phyloP scores from a whole-genome alignment of 1,140 invertebrate species.

The Neodiprion fabricii region DNA sequence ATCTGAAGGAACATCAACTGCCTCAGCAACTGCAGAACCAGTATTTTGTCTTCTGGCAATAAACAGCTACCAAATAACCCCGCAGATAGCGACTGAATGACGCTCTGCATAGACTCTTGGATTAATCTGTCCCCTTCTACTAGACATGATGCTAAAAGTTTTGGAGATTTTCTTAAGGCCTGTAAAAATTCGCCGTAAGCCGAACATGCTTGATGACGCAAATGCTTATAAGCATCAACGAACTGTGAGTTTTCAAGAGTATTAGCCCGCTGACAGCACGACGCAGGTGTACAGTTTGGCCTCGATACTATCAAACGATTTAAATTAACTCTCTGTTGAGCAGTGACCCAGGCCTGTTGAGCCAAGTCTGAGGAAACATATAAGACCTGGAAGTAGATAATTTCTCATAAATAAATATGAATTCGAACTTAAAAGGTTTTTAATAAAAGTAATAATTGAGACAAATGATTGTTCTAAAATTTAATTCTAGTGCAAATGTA shows the following conservation, averaged over 20 bases:
- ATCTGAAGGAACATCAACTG: slow-evolving; percentile 87
- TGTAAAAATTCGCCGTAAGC: slow-evolving; percentile 82
- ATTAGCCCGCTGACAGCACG: slow-evolving; percentile 80
- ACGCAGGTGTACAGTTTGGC: slow-evolving; percentile 75
- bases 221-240: slow-evolving; percentile 85
- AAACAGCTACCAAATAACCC: slow-evolving; percentile 86
- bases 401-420: slow-evolving; percentile 21
- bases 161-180: slow-evolving; percentile 79
- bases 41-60: slow-evolving; percentile 81
- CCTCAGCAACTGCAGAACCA: slow-evolving; percentile 78
- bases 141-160: slow-evolving; percentile 80
- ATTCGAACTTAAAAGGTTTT: no score
- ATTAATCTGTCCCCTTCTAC: slow-evolving; percentile 75
- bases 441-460: no score
- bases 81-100: slow-evolving; percentile 77
- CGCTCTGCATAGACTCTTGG: slow-evolving; percentile 69
- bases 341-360: slow-evolving; percentile 87
- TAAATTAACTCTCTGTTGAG: slow-evolving; percentile 86
- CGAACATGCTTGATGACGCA: slow-evolving; percentile 81
- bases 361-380: slow-evolving; percentile 70
- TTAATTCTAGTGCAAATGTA: background rate
- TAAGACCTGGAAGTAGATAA: slow-evolving; percentile 60
- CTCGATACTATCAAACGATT: slow-evolving; percentile 79
- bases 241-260: slow-evolving; percentile 81
- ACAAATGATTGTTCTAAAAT: slow-evolving; percentile 14